Conservation (phyloP, 2,888 invertebrate genomes). For the Cataglyphis cursor region DNA sequence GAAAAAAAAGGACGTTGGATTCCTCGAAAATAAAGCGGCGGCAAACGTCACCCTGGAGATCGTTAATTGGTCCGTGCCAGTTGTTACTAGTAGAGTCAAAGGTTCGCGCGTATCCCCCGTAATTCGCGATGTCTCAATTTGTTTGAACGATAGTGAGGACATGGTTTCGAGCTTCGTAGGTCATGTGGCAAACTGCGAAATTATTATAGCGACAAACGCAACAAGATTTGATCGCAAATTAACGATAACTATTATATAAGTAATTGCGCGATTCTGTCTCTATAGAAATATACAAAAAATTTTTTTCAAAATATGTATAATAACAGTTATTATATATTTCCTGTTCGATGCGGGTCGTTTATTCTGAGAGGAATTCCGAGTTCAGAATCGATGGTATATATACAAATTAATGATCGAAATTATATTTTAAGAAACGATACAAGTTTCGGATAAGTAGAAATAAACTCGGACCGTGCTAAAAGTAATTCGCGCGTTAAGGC, state of each 20-base stretch:
- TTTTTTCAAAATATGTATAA: neutral
- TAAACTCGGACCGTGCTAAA: neutral
- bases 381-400: neutral
- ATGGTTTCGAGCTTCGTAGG: slow-evolving; percentile 21
- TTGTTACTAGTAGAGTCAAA: slow-evolving; percentile 40
- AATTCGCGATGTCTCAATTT: slow-evolving; percentile 38
- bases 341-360: neutral
- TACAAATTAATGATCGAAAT: neutral
- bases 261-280: neutral
- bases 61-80: slow-evolving; percentile 46
- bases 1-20: slow-evolving; percentile 17
- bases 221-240: neutral
- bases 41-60: slow-evolving; percentile 26
- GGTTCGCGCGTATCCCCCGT: slow-evolving; percentile 17
- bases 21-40: slow-evolving; percentile 45
- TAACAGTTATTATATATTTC: neutral
- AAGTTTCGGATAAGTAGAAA: neutral
- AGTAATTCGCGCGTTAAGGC: slow-evolving; percentile 29
- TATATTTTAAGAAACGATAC: neutral
- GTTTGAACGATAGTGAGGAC: slow-evolving; percentile 17
- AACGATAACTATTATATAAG: neutral
- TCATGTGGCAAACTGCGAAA: neutral
- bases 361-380: neutral
- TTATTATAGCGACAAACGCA: neutral
- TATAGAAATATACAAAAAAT: neutral